Evolutionary conservation across 2,888 invertebrate species (phyloP).

Genomic region (Labia minor): DNA sequence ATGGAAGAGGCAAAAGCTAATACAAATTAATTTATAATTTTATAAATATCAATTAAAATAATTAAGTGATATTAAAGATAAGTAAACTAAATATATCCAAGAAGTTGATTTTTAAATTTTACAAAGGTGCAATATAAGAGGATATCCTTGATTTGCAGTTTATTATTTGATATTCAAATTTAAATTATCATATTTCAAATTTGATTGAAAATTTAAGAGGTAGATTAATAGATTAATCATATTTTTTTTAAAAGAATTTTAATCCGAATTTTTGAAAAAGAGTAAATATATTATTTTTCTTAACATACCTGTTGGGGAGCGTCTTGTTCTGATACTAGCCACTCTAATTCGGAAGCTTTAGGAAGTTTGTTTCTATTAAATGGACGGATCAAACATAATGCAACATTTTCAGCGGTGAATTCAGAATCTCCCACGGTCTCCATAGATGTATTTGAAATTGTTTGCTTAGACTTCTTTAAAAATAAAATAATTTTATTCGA

Average conservation of each 20-base stretch:
- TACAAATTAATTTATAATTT: slow-evolving; percentile 23
- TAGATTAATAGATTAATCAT: no score
- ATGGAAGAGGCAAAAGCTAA: slow-evolving; percentile 60
- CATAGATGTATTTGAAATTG: slow-evolving; percentile 26
- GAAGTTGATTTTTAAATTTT: background rate
- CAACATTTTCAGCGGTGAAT: slow-evolving; percentile 67
- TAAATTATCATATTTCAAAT: no score
- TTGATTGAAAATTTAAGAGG: no score
- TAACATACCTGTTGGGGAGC: slow-evolving; percentile 52
- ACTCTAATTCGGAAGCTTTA: slow-evolving; percentile 63
- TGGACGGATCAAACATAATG: slow-evolving; percentile 60
- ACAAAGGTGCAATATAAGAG: no score
- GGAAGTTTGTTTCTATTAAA: slow-evolving; percentile 68
- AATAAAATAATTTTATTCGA: background rate
- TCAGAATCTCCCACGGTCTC: slow-evolving; percentile 37
- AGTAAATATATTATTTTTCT: no score
- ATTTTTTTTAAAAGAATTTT: no score
- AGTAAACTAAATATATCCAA: background rate
- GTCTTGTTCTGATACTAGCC: slow-evolving; percentile 69
- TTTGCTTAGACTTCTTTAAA: slow-evolving; percentile 20
- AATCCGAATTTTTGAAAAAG: no score
- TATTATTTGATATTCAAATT: no score
- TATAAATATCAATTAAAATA: background rate
- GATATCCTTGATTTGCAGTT: no score
- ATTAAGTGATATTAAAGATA: background rate